phyloP scores from a whole-genome alignment of 2,888 invertebrate species.

The Drosophila crucigera region DNA sequence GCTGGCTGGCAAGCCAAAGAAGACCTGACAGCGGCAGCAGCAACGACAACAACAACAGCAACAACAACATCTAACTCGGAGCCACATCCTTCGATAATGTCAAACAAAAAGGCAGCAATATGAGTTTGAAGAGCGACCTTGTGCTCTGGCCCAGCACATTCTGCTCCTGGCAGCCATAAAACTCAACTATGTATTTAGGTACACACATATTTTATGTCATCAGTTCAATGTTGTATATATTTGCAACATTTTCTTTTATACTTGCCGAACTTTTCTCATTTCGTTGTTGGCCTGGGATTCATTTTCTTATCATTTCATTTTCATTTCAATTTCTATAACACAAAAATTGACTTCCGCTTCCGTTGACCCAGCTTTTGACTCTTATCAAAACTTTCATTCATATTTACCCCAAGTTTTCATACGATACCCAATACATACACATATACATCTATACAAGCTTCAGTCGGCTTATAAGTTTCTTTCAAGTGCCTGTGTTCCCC shows the following conservation, averaged over 20 bases:
- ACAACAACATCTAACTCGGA: neutral
- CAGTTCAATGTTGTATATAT: constrained; percentile 46
- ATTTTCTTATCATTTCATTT: constrained; percentile 60
- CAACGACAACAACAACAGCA: constrained; percentile 23
- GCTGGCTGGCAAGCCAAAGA: constrained; percentile 34
- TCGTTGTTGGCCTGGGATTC: constrained; percentile 37
- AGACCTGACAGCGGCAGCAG: constrained; percentile 31
- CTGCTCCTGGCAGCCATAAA: constrained; percentile 42
- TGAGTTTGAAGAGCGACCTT: constrained; percentile 74
- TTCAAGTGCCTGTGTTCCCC: neutral
- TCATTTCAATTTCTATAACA: constrained; percentile 72
- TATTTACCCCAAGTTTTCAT: constrained; percentile 17
- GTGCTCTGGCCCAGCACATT: constrained; percentile 28
- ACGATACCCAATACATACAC: neutral
- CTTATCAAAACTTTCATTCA: constrained; percentile 46
- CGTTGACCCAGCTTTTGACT: constrained; percentile 61
- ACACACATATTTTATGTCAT: constrained; percentile 34
- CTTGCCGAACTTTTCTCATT: constrained; percentile 70
- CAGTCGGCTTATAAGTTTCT: neutral
- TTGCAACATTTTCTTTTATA: constrained; percentile 74
- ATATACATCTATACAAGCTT: neutral
- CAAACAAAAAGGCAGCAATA: constrained; percentile 74
- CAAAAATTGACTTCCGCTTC: constrained; percentile 70
- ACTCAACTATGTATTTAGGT: constrained; percentile 42
- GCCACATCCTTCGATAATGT: constrained; percentile 67